Evolutionary conservation across 2,113 vertebrate species (phyloP).

Genomic region (Epinephelus fuscoguttatus): DNA sequence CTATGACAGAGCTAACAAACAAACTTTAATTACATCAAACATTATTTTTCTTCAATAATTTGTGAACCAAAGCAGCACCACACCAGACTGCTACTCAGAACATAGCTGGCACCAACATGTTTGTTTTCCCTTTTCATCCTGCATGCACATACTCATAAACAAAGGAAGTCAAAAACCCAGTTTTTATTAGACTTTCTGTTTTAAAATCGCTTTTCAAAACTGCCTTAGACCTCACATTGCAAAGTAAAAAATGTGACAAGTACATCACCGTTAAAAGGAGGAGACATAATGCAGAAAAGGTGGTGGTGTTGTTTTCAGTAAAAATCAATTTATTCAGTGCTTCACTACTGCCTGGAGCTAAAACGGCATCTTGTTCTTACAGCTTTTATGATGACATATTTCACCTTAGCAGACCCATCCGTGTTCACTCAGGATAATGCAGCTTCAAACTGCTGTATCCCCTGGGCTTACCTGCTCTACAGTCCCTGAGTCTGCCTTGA

Average conservation of each 20-base stretch:
- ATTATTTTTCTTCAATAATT: not conserved
- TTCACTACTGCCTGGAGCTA: not conserved
- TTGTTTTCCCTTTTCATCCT: conserved; percentile 6
- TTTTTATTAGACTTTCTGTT: not conserved
- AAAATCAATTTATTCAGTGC: not conserved
- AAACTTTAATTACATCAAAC: not conserved
- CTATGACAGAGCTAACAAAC: not conserved
- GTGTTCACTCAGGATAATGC: not conserved
- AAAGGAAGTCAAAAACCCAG: not conserved
- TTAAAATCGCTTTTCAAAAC: not conserved
- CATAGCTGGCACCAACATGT: not conserved
- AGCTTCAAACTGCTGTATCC: not conserved
- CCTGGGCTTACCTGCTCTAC: not conserved
- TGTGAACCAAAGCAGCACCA: not conserved
- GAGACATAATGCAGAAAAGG: not conserved
- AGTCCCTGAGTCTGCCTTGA: not conserved
- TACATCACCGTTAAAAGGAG: not conserved
- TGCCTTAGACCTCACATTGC: not conserved
- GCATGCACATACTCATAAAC: not conserved
- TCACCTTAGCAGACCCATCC: not conserved
- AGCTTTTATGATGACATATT: not conserved
- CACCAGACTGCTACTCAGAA: not conserved
- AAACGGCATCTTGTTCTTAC: not conserved
- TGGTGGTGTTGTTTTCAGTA: not conserved
- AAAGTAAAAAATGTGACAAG: not conserved